These are phyloP conservation scores for Erebia epiphron DNA, from an alignment of 2,888 invertebrate genomes.

Conservation along the genomic window DNA sequence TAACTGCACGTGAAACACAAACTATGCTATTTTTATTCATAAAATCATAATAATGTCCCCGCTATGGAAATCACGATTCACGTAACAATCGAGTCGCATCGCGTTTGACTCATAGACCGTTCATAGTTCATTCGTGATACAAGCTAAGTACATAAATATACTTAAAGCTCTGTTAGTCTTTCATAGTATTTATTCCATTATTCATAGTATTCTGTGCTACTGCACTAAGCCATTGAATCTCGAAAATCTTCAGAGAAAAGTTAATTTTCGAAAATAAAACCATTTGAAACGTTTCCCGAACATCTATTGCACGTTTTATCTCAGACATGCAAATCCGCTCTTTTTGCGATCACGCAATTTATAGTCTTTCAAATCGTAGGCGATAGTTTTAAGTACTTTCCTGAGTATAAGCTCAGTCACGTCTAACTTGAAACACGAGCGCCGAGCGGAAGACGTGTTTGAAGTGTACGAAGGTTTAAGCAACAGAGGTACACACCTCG, in stretches of 20 bases:
- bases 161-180: not conserved
- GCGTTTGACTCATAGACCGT: not conserved
- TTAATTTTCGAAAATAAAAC: not conserved
- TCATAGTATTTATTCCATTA: not conserved
- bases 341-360: not conserved
- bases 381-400: constrained; percentile 29
- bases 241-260: not conserved
- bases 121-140: not conserved
- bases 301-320: not conserved
- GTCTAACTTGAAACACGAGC: constrained; percentile 47
- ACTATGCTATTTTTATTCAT: constrained; percentile 42
- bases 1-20: constrained; percentile 42
- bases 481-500: constrained; percentile 29
- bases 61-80: constrained; percentile 13
- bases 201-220: too few species aligned
- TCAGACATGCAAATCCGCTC: constrained; percentile 8
- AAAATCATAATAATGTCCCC: constrained; percentile 37
- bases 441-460: constrained; percentile 37
- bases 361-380: constrained; percentile 3
- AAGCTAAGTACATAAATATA: not conserved
- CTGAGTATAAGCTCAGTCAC: constrained; percentile 45
- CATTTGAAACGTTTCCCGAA: not conserved
- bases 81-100: not conserved
- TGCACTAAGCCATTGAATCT: too few species aligned
- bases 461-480: constrained; percentile 25